A percentile compares a stretch with the other conserved stretches of the same genome.
Conservation (phyloP, 2,888 invertebrate genomes). For the Caenorhabditis virilis region DNA sequence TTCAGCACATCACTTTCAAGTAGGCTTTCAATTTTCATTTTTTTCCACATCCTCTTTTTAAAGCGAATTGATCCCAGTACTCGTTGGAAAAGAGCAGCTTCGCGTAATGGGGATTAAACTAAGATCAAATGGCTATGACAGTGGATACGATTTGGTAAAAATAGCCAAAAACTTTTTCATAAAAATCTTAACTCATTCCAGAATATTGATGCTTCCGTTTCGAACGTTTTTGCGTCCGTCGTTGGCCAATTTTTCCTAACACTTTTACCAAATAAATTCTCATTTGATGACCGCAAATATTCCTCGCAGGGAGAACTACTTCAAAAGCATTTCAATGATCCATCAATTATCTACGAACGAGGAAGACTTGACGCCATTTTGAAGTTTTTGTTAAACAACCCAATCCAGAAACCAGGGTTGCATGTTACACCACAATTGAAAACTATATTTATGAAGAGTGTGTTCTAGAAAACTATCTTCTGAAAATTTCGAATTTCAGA, state of each 20-base stretch:
- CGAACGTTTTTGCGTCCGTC: conserved; percentile 80
- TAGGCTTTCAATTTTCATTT: conserved; percentile 49
- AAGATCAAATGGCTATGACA: conserved; percentile 72
- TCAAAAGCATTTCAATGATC: conserved; percentile 42
- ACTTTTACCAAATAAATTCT: conserved; percentile 49
- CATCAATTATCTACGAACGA: conserved; percentile 37
- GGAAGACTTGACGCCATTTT: conserved; percentile 42
- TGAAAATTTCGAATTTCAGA: too few species aligned
- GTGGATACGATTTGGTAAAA: conserved; percentile 74
- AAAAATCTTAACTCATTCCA: conserved; percentile 20
- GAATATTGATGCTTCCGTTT: conserved; percentile 78
- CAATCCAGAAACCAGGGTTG: conserved; percentile 55
- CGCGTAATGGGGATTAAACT: conserved; percentile 69
- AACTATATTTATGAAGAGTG: conserved; percentile 50
- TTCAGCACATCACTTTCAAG: conserved; percentile 74
- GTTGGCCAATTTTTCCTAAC: conserved; percentile 66
- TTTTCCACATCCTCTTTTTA: too few species aligned
- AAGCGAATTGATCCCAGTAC: conserved; percentile 61
- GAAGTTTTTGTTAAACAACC: conserved; percentile 56
- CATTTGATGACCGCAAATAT: conserved; percentile 11
- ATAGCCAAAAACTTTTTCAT: neutral
- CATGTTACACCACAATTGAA: conserved; percentile 54
- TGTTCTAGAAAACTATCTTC: neutral
- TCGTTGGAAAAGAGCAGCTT: conserved; percentile 61
- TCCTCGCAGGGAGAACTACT: conserved; percentile 10